These are phyloP conservation scores for Puma concolor DNA, from an alignment of 2,113 vertebrate genomes.

Conservation along the genomic window DNA sequence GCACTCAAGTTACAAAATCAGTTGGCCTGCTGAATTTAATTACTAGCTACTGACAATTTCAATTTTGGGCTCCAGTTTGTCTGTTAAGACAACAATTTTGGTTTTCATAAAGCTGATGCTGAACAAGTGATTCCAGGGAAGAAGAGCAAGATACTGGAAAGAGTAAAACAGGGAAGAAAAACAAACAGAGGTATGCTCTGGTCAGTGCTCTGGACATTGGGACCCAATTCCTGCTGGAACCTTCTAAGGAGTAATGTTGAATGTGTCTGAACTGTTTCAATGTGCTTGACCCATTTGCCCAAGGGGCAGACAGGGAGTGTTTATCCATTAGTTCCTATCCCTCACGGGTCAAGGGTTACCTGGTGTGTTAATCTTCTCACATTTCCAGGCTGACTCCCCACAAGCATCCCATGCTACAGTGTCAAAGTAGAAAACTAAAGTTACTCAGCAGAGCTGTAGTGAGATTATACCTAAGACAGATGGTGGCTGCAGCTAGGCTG, in stretches of 20 bases:
- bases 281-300: background rate
- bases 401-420: background rate
- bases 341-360: background rate
- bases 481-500: background rate
- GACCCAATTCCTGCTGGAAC: background rate
- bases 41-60: background rate
- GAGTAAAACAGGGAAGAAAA: background rate
- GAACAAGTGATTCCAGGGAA: background rate
- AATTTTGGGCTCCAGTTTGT: background rate
- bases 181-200: background rate
- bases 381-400: background rate
- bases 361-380: background rate
- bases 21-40: background rate
- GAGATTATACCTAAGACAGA: background rate
- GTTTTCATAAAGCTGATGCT: background rate
- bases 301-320: background rate
- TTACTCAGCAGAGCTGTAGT: background rate
- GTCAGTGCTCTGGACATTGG: background rate
- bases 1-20: background rate
- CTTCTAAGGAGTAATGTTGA: background rate
- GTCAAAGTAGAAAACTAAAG: background rate
- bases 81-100: slow-evolving; percentile 7
- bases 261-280: background rate
- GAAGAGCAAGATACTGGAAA: background rate
- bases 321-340: background rate